These are phyloP conservation scores for Apodemus speciosus DNA, from an alignment of 2,113 vertebrate genomes.

Conservation along the genomic window DNA sequence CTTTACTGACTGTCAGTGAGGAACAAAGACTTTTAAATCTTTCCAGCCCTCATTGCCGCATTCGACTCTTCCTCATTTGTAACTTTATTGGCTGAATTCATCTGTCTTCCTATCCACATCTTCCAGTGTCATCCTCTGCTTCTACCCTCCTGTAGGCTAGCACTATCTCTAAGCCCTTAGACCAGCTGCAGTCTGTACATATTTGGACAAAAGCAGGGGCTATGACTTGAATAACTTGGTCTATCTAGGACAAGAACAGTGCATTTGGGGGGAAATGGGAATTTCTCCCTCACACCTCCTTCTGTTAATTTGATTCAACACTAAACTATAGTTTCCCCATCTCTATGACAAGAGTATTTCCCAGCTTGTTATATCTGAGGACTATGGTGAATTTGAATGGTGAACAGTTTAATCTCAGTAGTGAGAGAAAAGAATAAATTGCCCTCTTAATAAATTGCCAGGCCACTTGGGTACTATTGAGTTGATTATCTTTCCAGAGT, in stretches of 20 bases:
- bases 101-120: background rate
- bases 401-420: constrained; percentile 64
- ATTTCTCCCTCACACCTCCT: background rate
- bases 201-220: constrained; percentile 1
- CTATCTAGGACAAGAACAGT: background rate
- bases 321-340: constrained; percentile 29
- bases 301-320: constrained; percentile 20
- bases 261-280: background rate
- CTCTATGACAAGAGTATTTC: constrained; percentile 47
- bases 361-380: constrained; percentile 58
- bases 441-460: constrained; percentile 76
- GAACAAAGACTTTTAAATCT: constrained; percentile 12
- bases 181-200: background rate
- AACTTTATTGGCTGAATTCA: background rate
- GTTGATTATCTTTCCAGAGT: constrained; percentile 72
- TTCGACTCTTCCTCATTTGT: constrained; percentile 9
- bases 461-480: constrained; percentile 76
- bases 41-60: background rate
- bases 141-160: background rate
- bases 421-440: constrained; percentile 74
- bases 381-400: constrained; percentile 67
- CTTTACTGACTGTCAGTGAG: constrained; percentile 7
- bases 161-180: rapidly evolving
- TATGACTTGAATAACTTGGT: background rate
- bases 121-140: background rate